These are phyloP conservation scores for Piprites chloris DNA, from an alignment of 2,113 vertebrate genomes.

Conservation along the genomic window DNA sequence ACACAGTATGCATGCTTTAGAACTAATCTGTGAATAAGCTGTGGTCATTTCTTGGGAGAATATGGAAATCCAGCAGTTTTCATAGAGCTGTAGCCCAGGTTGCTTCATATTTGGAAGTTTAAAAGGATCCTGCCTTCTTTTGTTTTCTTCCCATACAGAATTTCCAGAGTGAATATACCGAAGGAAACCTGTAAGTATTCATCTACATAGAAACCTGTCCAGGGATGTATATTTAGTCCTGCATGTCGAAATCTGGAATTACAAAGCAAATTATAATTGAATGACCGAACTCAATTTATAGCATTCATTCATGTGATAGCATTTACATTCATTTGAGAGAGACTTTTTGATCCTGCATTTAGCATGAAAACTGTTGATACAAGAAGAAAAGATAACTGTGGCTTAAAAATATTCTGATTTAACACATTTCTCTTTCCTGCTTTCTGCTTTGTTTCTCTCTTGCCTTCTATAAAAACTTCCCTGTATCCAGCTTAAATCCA, in stretches of 20 bases:
- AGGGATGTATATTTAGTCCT: neutral
- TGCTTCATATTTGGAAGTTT: neutral
- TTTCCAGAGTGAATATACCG: neutral
- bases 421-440: neutral
- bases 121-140: accelerated
- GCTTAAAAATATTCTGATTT: neutral
- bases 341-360: neutral
- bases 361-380: neutral
- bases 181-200: neutral
- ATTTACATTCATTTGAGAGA: neutral
- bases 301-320: neutral
- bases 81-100: neutral
- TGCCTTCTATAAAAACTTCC: neutral
- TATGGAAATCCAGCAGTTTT: neutral
- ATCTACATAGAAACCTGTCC: accelerated
- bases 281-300: neutral
- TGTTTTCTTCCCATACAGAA: neutral
- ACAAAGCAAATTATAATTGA: neutral
- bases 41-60: neutral
- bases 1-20: neutral
- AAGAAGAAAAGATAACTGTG: neutral
- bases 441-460: neutral
- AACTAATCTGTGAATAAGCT: neutral
- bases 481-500: neutral
- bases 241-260: neutral